phyloP scores from a whole-genome alignment of 2,113 vertebrate species.

The Neomonachus schauinslandi region DNA sequence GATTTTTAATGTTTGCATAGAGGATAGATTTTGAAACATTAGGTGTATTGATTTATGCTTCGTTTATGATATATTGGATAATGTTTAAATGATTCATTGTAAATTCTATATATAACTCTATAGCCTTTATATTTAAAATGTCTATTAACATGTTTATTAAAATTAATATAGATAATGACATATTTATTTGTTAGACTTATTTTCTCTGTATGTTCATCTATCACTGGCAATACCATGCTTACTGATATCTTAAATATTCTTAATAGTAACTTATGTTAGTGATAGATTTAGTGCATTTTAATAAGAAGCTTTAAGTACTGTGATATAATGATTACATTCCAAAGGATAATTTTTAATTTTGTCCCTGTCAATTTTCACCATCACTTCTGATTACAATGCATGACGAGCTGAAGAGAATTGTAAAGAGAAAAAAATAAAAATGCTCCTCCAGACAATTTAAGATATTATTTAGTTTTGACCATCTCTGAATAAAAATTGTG shows the following conservation, averaged over 20 bases:
- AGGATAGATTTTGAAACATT: not conserved
- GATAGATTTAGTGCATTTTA: not conserved
- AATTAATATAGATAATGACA: not conserved
- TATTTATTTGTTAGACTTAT: not conserved
- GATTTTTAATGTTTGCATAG: not conserved
- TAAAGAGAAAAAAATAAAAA: not conserved
- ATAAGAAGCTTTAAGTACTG: not conserved
- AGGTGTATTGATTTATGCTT: not conserved
- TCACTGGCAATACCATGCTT: not conserved
- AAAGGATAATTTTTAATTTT: not conserved
- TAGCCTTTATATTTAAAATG: not conserved
- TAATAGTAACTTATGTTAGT: not conserved
- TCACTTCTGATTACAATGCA: not conserved
- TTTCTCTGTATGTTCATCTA: not conserved
- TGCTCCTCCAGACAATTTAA: not conserved
- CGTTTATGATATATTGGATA: not conserved
- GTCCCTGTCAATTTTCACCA: not conserved
- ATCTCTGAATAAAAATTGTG: not conserved
- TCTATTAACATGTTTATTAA: not conserved
- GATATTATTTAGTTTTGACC: not conserved
- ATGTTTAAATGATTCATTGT: not conserved
- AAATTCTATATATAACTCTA: not conserved
- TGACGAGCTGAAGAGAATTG: not conserved
- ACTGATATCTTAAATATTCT: not conserved
- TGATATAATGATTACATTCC: not conserved